These are phyloP conservation scores for Steatornis caripensis DNA, from an alignment of 2,113 vertebrate genomes.

Conservation along the genomic window DNA sequence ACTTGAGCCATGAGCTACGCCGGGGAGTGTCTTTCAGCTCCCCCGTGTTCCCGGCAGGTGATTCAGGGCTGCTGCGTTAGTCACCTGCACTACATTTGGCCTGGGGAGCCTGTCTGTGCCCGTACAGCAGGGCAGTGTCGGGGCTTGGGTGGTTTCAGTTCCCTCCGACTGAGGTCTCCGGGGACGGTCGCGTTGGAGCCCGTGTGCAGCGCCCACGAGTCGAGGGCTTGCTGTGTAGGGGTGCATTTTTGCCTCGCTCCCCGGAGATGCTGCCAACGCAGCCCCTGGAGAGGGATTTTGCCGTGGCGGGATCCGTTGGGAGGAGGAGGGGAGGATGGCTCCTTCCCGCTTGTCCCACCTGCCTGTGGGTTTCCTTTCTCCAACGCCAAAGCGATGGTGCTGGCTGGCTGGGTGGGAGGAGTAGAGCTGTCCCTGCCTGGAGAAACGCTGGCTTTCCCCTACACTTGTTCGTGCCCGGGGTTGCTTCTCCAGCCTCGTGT, in stretches of 20 bases:
- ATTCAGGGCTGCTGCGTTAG: slow-evolving; percentile 44
- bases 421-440: not conserved
- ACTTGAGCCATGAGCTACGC: fast-evolving
- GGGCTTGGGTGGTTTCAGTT: not conserved
- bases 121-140: fast-evolving
- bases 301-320: not conserved
- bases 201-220: not conserved
- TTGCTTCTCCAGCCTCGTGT: not conserved
- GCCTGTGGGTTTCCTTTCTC: not conserved
- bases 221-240: not conserved
- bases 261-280: not conserved
- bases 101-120: not conserved
- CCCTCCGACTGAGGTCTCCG: fast-evolving
- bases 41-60: not conserved
- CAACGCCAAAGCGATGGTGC: fast-evolving
- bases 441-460: not conserved
- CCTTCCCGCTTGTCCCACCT: not conserved
- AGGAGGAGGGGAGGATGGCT: not conserved
- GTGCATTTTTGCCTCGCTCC: fast-evolving
- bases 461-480: not conserved
- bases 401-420: not conserved
- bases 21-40: not conserved
- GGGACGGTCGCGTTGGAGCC: not conserved
- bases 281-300: not conserved
- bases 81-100: slow-evolving; percentile 25